Base-by-base conservation (phyloP, 1,140 invertebrate species). In the Drosophila repletoides region DNA sequence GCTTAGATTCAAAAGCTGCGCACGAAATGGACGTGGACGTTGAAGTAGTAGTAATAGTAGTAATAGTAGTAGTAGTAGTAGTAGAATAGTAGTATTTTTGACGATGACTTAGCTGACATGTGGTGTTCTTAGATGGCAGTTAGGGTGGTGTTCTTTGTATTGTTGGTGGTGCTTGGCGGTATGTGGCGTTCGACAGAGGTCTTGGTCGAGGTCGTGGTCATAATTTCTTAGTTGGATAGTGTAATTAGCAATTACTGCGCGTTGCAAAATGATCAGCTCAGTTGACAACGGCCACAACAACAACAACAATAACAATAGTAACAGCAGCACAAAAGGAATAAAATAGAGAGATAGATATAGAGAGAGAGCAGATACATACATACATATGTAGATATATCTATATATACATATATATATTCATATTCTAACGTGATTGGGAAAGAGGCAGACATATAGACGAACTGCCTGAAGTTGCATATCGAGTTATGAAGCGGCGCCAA, bases 91-190 rank as follows among this genome's bases (percentile, higher is more conserved):
- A 29, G 51, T 48, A 53, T 21, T 21, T 10, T 33, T 15, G 19
- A 60, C 46, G 45, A 65, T 65, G 61, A 65, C 51, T 22, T 65
- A 56, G 61, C 31, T 58, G 41, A 26, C 22, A 45, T 56, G 24
- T 59, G 55, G 72, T 75, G 72, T 69, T 51, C 53, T 79, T 70
- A 38, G 33, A 76, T 76, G 74, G 31, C 73, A 69, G 55, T 76
- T 58, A 26, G n/a, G 33, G 31, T 55, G 24, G 43, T 38, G 33
- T 45, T 56, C 6, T 22, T 52, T 22, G 41, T 72, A 56, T 56
- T 73, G 69, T 77, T 68, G 73, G 73, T 77, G 61, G 60, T 59
- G 53, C 53, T 31, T 48, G 43, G 43, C 53, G 29, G 38, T 45
- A 46, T 69, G 46, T 65, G 45, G 60, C 60, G 36, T 66, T 66